Percentiles rank a stretch among this genome's conserved stretches.
Conservation (phyloP, 2,888 invertebrate genomes). For the Eumacrocentrus americanus region DNA sequence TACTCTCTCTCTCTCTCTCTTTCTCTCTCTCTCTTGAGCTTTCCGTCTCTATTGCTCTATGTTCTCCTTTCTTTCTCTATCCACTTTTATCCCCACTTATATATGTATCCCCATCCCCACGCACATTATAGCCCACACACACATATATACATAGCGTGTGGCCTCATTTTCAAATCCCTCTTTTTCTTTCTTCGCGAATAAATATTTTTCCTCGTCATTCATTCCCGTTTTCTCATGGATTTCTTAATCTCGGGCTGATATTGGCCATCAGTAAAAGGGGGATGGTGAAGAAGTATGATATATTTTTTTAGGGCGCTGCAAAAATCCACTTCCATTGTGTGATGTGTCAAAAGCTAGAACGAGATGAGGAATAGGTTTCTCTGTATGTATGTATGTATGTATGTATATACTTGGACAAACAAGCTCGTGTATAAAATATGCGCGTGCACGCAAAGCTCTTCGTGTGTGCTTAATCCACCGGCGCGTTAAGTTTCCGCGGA, state of each 20-base stretch:
- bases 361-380: too few relatives aligned
- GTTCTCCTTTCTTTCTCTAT: neutral
- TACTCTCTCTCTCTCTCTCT: neutral
- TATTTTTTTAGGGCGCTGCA: too few relatives aligned
- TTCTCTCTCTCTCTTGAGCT: neutral
- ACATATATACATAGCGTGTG: neutral
- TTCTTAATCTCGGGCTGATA: too few relatives aligned
- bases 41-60: neutral
- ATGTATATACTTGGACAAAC: conserved; percentile 15
- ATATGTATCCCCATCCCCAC: neutral
- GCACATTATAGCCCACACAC: neutral
- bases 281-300: too few relatives aligned
- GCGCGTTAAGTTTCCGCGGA: conserved; percentile 10
- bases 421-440: conserved; percentile 11
- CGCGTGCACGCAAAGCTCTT: conserved; percentile 20
- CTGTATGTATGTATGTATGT: too few relatives aligned
- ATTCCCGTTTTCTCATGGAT: neutral
- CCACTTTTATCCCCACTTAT: neutral
- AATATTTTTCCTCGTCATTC: neutral
- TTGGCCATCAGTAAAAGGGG: too few relatives aligned
- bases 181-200: neutral
- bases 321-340: too few relatives aligned
- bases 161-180: neutral
- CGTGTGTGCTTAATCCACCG: conserved; percentile 1
- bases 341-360: too few relatives aligned